Base-by-base conservation (phyloP, 2,797 vertebrate genomes). In the Anguilla anguilla region DNA sequence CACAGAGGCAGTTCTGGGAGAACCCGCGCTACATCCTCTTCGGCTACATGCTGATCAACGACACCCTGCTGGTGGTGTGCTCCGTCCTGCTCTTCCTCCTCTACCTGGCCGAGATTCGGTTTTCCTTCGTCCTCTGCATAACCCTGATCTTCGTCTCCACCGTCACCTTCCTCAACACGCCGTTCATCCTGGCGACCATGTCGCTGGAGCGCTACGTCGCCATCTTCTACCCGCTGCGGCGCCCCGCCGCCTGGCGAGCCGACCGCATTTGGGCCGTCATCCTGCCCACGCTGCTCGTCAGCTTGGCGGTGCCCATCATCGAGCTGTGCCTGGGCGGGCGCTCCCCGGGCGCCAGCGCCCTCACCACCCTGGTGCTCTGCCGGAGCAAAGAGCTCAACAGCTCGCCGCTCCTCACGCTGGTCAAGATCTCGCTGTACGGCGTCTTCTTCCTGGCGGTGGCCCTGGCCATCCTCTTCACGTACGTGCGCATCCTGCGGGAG, bases 171-270 rank as follows among this genome's bases (percentile, higher is more conserved):
- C 92, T 93, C 59, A 96, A 96, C 90, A 95, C 95, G 0, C 95
- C 95, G 0, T 89, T 95, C 69, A 96, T 96, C 89, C 90, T 97
- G 86, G 96, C 96, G 0, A 91, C 94, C 39, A 96, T 97, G 96
- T 96, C 95, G 5, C 90, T 97, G 83, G 96, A 97, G 91, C 95
- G 96, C 31, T 96, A 97, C 2, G 90, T 96, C 22, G 94, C 96
- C 86, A 97, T 97, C 67, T 87, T 95, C 87, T 95, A 96, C 88
- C 96, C 96, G 0, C 91, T 97, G 46, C 93, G 91, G 22, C 83
- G 91, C 1, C 94, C 94, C 0, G 39, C 90, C 0, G 90, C 92
- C 31, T 97, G 96, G 96, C 94, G 91, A 15, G 93, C 95, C 0
- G 94, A 96, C 83, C 94, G 92, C 1, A 95, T 96, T 86, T 96